Conservation (phyloP, 37 sponge, comb jelly and placozoan genomes). For the Cladorhizidae sp. region DNA sequence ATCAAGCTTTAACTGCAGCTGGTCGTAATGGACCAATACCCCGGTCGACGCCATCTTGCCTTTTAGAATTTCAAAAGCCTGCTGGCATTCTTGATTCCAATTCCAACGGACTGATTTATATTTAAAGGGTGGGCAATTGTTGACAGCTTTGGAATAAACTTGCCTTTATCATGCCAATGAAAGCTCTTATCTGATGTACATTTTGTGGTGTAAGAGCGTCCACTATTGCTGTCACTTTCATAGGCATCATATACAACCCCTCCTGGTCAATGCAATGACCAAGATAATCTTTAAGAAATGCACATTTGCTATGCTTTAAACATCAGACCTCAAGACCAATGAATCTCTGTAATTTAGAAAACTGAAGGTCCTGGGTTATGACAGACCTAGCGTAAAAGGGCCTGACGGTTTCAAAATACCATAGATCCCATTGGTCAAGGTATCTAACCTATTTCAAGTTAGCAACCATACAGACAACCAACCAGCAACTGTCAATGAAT, state of each 20-base stretch:
- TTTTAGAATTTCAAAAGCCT: constrained; percentile 10
- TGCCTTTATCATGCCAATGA: constrained; percentile 16
- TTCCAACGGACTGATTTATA: not conserved
- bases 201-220: constrained; percentile 26
- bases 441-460: too few species aligned
- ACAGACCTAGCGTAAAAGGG: too few species aligned
- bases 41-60: not conserved
- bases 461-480: too few species aligned
- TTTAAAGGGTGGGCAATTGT: not conserved
- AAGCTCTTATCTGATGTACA: constrained; percentile 10
- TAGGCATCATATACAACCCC: constrained; percentile 15
- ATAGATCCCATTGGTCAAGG: too few species aligned
- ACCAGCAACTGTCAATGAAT: too few species aligned
- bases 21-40: constrained; percentile 36
- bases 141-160: not conserved
- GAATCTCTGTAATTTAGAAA: too few species aligned
- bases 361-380: too few species aligned
- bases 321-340: too few species aligned
- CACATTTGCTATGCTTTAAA: constrained; percentile 19
- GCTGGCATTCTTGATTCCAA: too few species aligned
- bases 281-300: constrained; percentile 20
- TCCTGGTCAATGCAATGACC: constrained; percentile 11
- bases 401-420: too few species aligned
- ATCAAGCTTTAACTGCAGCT: constrained; percentile 12
- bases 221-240: too few species aligned